These are phyloP conservation scores for Cyprinodon variegatus DNA, from an alignment of 2,113 vertebrate genomes.

Conservation along the genomic window DNA sequence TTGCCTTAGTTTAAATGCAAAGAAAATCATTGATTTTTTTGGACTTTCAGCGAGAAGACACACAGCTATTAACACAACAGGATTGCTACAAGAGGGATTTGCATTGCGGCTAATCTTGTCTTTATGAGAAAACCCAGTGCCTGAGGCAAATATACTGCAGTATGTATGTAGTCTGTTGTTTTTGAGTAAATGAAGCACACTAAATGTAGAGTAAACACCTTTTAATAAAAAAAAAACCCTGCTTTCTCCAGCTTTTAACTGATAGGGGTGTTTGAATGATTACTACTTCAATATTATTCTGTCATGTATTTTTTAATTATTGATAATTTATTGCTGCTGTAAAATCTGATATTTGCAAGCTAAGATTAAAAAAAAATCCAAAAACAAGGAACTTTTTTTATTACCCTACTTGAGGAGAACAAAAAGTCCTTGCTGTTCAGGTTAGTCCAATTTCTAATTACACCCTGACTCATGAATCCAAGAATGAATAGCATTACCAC, in stretches of 20 bases:
- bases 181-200: slow-evolving; percentile 24
- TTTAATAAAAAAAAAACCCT: slow-evolving; percentile 17
- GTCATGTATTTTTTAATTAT: slow-evolving; percentile 1
- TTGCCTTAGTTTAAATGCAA: background rate
- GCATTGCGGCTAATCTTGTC: background rate
- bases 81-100: background rate
- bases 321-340: background rate
- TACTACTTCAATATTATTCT: slow-evolving; percentile 2
- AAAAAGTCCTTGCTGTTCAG: slow-evolving; percentile 24
- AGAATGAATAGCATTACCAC: slow-evolving; percentile 48
- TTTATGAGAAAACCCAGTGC: background rate
- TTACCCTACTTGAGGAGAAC: slow-evolving; percentile 35
- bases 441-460: slow-evolving; percentile 49
- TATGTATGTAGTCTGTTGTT: background rate
- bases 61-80: background rate
- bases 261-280: slow-evolving; percentile 73
- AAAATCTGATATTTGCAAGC: background rate
- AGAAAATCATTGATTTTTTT: background rate
- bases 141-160: background rate
- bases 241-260: slow-evolving; percentile 64
- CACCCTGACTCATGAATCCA: slow-evolving; percentile 50
- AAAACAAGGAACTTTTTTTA: slow-evolving; percentile 13
- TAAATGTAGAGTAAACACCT: slow-evolving; percentile 11
- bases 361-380: background rate
- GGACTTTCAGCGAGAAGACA: background rate